Conservation (phyloP, 1,140 invertebrate genomes). For the Spodoptera litura region DNA sequence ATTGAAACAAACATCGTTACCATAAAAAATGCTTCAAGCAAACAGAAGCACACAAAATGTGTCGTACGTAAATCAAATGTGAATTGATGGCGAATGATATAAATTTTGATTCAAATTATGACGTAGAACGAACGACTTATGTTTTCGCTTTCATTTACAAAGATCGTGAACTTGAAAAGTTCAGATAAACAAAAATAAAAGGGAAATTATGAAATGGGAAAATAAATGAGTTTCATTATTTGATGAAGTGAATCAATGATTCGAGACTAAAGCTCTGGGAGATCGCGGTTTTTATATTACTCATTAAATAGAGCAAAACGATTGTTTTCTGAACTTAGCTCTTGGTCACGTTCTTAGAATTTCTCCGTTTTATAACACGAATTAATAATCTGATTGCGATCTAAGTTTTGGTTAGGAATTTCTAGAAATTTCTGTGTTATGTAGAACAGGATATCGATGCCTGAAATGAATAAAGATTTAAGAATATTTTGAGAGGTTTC, state of each 20-base stretch:
- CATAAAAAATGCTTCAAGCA: background rate
- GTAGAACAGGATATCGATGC: background rate
- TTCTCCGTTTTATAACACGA: background rate
- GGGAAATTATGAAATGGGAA: background rate
- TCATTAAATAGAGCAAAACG: constrained; percentile 27
- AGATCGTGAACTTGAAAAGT: background rate
- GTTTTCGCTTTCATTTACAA: background rate
- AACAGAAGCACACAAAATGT: background rate
- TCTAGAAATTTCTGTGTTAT: background rate
- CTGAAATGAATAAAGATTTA: too few species aligned
- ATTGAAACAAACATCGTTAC: constrained; percentile 4
- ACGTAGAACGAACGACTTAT: too few species aligned
- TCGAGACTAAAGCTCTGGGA: constrained; percentile 1
- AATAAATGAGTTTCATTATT: constrained; percentile 1
- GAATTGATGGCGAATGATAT: too few species aligned
- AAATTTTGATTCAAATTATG: too few species aligned
- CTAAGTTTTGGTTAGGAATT: constrained; percentile 1
- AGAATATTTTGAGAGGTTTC: too few species aligned
- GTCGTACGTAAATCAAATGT: background rate
- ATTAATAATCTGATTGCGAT: constrained; percentile 3
- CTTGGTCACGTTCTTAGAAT: constrained; percentile 25
- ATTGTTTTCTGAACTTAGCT: constrained; percentile 27
- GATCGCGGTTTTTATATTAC: constrained; percentile 6
- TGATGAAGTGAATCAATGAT: constrained; percentile 10
- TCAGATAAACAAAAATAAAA: background rate